Evolutionary conservation across 2,797 vertebrate genomes (phyloP).

Genomic region (Sciaenops ocellatus): DNA sequence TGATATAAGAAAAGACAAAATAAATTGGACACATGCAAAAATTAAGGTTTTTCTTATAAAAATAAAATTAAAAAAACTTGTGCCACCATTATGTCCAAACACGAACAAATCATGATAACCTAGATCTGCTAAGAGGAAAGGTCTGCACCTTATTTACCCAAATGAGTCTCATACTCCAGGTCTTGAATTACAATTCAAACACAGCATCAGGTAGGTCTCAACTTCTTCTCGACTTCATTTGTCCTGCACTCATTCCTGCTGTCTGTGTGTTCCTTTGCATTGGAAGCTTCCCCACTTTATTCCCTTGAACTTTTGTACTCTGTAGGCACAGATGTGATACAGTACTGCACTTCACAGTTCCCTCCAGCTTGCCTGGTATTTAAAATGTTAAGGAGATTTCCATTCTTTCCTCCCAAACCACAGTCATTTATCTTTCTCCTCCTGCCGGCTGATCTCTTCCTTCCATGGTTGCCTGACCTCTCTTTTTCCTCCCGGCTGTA

Average conservation of each 20-base stretch:
- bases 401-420: constrained; percentile 49
- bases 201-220: background rate
- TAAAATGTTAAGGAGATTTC: constrained; percentile 47
- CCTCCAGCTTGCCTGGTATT: constrained; percentile 40
- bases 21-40: background rate
- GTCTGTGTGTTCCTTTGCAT: constrained; percentile 6
- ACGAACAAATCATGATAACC: background rate
- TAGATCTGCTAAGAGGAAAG: background rate
- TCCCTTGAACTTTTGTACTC: constrained; percentile 27
- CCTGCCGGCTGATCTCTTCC: constrained; percentile 52
- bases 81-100: background rate
- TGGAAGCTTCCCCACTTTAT: constrained; percentile 13
- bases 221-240: background rate
- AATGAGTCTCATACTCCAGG: background rate
- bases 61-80: background rate
- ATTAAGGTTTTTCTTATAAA: background rate
- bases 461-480: constrained; percentile 36
- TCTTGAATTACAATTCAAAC: background rate
- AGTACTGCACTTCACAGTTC: constrained; percentile 1
- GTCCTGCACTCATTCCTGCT: constrained; percentile 10
- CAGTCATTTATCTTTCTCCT: constrained; percentile 49
- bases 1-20: background rate
- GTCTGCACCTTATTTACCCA: constrained; percentile 1
- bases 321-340: constrained; percentile 25
- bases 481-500: constrained; percentile 1